These are phyloP conservation scores for Stenurella melanura DNA, from an alignment of 2,888 invertebrate species.

Conservation along the genomic window DNA sequence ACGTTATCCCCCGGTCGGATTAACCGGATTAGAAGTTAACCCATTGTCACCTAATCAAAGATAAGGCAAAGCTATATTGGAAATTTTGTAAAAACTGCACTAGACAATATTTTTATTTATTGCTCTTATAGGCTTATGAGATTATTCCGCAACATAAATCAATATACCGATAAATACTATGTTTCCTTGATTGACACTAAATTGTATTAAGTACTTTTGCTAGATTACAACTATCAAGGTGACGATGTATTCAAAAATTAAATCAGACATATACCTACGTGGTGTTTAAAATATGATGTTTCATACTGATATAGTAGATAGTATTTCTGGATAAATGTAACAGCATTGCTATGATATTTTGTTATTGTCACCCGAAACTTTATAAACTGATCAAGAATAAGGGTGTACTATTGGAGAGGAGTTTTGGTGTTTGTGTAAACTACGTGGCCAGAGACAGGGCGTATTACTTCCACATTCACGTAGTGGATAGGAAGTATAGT, in stretches of 20 bases:
- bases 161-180: background rate
- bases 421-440: no score
- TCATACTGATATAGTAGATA: no score
- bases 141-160: background rate
- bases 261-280: background rate
- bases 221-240: background rate
- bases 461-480: no score
- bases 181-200: background rate
- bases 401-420: no score
- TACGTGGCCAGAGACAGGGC: no score
- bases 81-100: background rate
- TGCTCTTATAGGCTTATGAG: background rate
- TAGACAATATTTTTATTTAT: background rate
- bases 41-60: conserved; percentile 5
- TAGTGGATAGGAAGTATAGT: no score
- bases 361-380: no score
- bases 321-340: no score
- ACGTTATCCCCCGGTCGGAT: background rate
- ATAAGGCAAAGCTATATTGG: background rate
- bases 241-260: background rate
- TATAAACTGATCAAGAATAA: no score
- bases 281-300: background rate
- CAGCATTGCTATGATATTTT: no score
- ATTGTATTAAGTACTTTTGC: background rate
- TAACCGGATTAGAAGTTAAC: background rate